Percentiles rank a stretch among this genome's conserved stretches.
Evolutionary conservation across 2,888 invertebrate genomes (phyloP).

Genomic region (Podotricha telesiphe): DNA sequence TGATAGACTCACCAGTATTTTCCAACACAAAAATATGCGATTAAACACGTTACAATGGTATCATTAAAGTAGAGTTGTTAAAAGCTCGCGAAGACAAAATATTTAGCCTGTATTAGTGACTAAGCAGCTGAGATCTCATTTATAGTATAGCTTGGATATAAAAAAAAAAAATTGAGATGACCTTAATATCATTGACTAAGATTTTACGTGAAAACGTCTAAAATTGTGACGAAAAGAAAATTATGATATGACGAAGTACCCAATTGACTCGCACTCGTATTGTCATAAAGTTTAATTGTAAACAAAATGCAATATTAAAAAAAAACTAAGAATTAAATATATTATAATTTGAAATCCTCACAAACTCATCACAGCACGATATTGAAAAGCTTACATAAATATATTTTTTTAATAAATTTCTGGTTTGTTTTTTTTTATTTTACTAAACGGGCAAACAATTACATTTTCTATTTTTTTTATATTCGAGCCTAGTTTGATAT

Average conservation of each 20-base stretch:
- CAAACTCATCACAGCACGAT: conserved; percentile 33
- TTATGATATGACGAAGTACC: conserved; percentile 30
- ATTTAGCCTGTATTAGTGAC: conserved; percentile 10
- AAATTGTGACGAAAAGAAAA: conserved; percentile 21
- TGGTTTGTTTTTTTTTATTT: not conserved
- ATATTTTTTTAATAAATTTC: not conserved
- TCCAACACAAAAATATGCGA: no score
- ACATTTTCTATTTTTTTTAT: not conserved
- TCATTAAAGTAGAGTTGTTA: no score
- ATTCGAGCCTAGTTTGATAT: not conserved
- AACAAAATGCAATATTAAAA: conserved; percentile 28
- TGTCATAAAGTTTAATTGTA: conserved; percentile 20
- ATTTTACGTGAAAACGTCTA: conserved; percentile 2
- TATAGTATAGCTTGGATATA: conserved; percentile 6
- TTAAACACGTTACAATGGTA: no score
- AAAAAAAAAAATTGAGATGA: conserved; percentile 10
- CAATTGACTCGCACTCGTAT: conserved; percentile 36
- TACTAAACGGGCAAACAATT: not conserved
- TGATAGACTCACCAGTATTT: no score
- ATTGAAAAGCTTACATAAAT: conserved; percentile 27
- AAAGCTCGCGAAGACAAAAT: conserved; percentile 19
- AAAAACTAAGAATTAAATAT: conserved; percentile 16
- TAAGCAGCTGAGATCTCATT: conserved; percentile 28
- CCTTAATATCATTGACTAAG: conserved; percentile 3
- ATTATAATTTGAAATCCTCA: conserved; percentile 26